phyloP scores from a whole-genome alignment of 2,888 invertebrate species.

The Eilema griseolum region DNA sequence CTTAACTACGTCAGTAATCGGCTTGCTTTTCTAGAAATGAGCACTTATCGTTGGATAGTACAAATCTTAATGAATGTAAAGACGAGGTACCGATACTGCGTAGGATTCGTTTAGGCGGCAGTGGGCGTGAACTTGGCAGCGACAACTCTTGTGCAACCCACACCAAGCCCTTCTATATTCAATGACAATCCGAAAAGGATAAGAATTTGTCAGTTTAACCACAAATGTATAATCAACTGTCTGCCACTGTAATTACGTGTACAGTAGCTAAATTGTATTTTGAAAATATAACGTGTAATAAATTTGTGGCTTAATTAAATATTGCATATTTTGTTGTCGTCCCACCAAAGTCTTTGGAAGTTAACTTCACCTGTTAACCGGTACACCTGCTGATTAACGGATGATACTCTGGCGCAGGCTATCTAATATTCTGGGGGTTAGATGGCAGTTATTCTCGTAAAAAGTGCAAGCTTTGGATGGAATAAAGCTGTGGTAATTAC shows the following conservation, averaged over 20 bases:
- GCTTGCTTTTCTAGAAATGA: conserved; percentile 35
- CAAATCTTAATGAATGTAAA: conserved; percentile 51
- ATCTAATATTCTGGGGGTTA: not conserved
- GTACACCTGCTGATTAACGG: too few species aligned
- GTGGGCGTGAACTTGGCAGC: conserved; percentile 81
- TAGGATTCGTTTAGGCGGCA: conserved; percentile 72
- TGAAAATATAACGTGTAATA: not conserved
- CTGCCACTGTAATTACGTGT: conserved; percentile 21
- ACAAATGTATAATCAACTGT: conserved; percentile 29
- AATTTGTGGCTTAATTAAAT: not conserved
- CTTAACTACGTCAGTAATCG: conserved; percentile 6
- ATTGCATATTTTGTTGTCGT: not conserved
- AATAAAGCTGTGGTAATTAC: too few species aligned
- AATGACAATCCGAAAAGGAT: conserved; percentile 51
- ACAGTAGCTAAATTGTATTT: conserved; percentile 21
- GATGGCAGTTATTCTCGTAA: not conserved
- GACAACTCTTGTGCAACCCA: conserved; percentile 67
- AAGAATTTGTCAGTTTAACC: conserved; percentile 20
- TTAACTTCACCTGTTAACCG: too few species aligned
- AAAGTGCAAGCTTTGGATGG: not conserved
- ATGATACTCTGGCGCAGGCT: not conserved
- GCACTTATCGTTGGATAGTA: conserved; percentile 42
- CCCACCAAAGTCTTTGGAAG: not conserved
- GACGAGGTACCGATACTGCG: conserved; percentile 58
- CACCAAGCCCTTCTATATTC: conserved; percentile 69